Conservation (phyloP, 2,888 invertebrate species). For the Ormia ochracea region DNA sequence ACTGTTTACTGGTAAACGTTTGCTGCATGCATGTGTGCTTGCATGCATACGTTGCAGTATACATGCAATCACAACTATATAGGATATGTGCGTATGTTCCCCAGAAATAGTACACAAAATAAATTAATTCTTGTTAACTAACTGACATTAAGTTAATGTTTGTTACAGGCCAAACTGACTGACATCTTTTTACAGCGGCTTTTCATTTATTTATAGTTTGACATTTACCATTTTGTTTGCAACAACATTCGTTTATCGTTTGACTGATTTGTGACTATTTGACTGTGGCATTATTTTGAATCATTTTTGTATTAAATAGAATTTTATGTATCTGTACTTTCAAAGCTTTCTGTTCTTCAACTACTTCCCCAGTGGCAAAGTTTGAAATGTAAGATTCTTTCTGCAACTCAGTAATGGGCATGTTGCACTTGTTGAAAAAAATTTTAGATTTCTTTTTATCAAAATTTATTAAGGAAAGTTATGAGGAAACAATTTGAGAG, state of each 20-base stretch:
- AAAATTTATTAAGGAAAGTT: too few species aligned
- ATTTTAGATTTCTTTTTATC: too few species aligned
- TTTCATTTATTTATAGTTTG: slow-evolving; percentile 24
- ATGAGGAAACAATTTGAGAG: too few species aligned
- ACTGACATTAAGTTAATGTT: slow-evolving; percentile 41
- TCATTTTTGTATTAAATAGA: slow-evolving; percentile 7
- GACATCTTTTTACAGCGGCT: slow-evolving; percentile 8
- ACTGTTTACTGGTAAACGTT: background rate
- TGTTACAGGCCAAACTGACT: slow-evolving; percentile 18
- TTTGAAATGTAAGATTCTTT: too few species aligned
- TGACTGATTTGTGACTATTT: slow-evolving; percentile 49
- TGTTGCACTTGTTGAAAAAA: too few species aligned
- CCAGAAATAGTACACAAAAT: slow-evolving; percentile 20
- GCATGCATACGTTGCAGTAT: background rate
- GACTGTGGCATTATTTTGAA: slow-evolving; percentile 34
- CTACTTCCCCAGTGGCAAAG: too few species aligned
- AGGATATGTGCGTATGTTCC: background rate
- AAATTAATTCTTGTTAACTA: slow-evolving; percentile 41
- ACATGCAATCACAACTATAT: background rate
- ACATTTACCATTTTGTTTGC: slow-evolving; percentile 13
- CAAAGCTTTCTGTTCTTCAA: too few species aligned
- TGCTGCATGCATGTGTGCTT: background rate
- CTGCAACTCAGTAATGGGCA: too few species aligned
- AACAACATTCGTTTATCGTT: too few species aligned
- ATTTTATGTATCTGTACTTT: too few species aligned